phyloP scores from a whole-genome alignment of 2,888 invertebrate species.

The Amphiduros pacificus region DNA sequence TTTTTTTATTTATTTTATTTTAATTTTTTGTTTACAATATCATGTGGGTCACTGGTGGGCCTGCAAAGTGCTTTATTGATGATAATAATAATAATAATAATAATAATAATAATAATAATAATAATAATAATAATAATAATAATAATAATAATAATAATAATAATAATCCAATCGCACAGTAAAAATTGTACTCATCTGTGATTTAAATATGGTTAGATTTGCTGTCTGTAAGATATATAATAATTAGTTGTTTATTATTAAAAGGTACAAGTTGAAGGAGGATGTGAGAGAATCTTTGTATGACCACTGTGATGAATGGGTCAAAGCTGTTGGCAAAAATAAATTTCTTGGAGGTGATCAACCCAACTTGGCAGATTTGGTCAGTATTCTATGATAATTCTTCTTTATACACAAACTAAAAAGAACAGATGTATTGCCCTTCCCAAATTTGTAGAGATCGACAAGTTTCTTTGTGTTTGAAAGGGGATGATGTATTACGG shows the following conservation, averaged over 20 bases:
- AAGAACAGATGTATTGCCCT: background rate
- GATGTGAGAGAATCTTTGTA: constrained; percentile 89
- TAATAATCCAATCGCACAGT: too few species aligned
- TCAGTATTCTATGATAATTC: constrained; percentile 36
- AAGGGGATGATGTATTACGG: too few species aligned
- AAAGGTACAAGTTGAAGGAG: constrained; percentile 77
- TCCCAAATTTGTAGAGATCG: background rate
- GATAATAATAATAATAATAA: too few species aligned
- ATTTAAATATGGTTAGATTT: background rate
- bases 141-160: too few species aligned
- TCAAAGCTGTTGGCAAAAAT: constrained; percentile 68
- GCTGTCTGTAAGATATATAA: too few species aligned
- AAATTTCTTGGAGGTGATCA: constrained; percentile 83
- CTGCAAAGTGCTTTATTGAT: too few species aligned
- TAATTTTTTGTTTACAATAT: too few species aligned
- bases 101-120: too few species aligned
- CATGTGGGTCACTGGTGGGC: too few species aligned
- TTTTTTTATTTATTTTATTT: too few species aligned
- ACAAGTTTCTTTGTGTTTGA: background rate
- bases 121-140: too few species aligned
- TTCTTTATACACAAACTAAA: background rate
- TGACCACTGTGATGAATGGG: constrained; percentile 81
- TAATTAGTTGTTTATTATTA: too few species aligned
- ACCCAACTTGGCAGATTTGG: constrained; percentile 89
- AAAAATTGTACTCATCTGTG: background rate